phyloP scores from a whole-genome alignment of 2,113 vertebrate species.

The Rhinoderma darwinii region DNA sequence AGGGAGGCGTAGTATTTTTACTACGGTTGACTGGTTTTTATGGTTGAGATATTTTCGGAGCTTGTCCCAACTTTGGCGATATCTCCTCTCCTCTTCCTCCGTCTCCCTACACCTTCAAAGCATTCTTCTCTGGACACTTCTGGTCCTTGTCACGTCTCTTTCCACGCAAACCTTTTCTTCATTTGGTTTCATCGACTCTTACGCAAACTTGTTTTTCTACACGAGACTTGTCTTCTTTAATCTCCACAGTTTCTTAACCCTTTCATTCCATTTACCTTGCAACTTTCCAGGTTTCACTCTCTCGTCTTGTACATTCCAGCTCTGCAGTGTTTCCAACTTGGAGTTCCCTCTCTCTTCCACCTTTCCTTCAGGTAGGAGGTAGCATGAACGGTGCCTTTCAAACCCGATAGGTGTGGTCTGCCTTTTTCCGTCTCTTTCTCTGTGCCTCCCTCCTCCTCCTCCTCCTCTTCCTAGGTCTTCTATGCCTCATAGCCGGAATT shows the following conservation, averaged over 20 bases:
- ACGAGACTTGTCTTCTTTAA: not conserved
- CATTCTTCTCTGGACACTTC: not conserved
- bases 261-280: not conserved
- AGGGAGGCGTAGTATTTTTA: not conserved
- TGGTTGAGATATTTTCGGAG: not conserved
- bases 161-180: not conserved
- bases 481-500: constrained; percentile 52
- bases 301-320: not conserved
- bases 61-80: not conserved
- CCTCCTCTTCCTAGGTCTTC: constrained; percentile 46
- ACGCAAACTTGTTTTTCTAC: not conserved
- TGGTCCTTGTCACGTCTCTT: not conserved
- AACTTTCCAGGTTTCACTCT: not conserved
- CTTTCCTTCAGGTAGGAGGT: constrained; percentile 2
- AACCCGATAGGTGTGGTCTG: constrained; percentile 42
- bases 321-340: not conserved
- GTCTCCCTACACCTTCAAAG: not conserved
- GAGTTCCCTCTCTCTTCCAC: constrained; percentile 10
- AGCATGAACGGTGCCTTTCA: constrained; percentile 6
- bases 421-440: not conserved
- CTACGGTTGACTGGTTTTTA: not conserved
- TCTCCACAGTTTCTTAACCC: not conserved
- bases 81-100: not conserved
- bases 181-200: not conserved
- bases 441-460: not conserved